Evolutionary conservation across 2,797 vertebrate species (phyloP), one percentile per base, ranked within the genome.

Genomic region (Cetoscarus ocellatus): DNA sequence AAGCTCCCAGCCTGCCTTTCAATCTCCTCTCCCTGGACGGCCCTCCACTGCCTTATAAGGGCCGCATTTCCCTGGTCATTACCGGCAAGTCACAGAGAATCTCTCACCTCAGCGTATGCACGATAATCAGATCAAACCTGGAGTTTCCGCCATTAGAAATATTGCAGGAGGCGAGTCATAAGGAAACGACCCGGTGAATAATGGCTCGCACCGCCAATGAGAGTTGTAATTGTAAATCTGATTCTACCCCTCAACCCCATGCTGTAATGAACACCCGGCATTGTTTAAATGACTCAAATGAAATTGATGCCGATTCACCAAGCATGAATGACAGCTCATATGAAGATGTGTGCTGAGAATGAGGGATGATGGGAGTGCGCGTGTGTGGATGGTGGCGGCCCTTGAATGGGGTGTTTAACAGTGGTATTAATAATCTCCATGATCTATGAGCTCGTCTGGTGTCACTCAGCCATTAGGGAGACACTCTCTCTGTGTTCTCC

Each of bases 361-460:
- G 83, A 89, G 83, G 71, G 82, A 88, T 81, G 88, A 84, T 73
- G 58, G 61, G 67, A 45, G 66, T 8, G 59, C 57, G 67, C 39
- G 75, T 56, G 79, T 57, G 73, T 68, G 83, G 77, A 83, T 80
- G 78, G 71, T n/a, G 82, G 81, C 34, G 62, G 85, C 59, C 72
- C 71, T 73, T 75, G 86, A 87, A 85, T 78, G 73, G 87, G 84
- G 75, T 86, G 87, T 90, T 91, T 90, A 93, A 92, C 90, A 89
- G 83, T 82, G 73, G 87, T 91, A 93, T 93, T 93, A 92, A 92
- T 93, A 93, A 92, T 90, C 87, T 87, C 84, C 83, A 89, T 93
- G 93, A 93, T 93, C 88, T 92, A 93, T 91, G 90, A 92, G 90
- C 90, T 87, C 79, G 86, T 90, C 89, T 89, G 71, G 75, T 93